Evolutionary conservation across 2,888 invertebrate genomes (phyloP).

Genomic region (Drosophila leonis): DNA sequence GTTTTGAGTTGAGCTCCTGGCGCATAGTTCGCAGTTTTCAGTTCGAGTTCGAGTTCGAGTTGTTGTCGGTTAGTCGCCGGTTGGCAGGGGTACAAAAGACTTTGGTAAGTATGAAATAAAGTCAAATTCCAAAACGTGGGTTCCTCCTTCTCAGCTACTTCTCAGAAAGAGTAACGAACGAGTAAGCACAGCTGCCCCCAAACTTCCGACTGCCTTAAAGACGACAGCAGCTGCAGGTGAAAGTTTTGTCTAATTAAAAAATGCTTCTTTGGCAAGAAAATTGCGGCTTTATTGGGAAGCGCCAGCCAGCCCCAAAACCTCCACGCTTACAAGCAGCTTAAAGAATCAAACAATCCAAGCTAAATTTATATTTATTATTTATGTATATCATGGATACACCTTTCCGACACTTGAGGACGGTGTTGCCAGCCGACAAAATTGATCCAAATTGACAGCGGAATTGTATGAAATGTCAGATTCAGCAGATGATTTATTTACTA

Average conservation of each 20-base stretch:
- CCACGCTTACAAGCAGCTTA: slow-evolving; percentile 19
- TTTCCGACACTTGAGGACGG: background rate
- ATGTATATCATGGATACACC: background rate
- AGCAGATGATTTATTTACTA: slow-evolving; percentile 4
- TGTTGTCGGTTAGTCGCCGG: slow-evolving; percentile 35
- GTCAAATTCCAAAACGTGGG: slow-evolving; percentile 56
- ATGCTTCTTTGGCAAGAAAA: slow-evolving; percentile 61
- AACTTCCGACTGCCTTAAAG: slow-evolving; percentile 26
- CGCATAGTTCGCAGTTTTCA: slow-evolving; percentile 55
- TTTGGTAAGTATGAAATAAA: slow-evolving; percentile 50
- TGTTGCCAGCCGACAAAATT: background rate
- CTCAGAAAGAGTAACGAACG: background rate
- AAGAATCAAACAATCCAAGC: background rate
- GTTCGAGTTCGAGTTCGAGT: slow-evolving; percentile 30
- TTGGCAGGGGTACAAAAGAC: slow-evolving; percentile 39
- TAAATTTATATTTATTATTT: slow-evolving; percentile 3
- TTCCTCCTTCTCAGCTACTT: background rate
- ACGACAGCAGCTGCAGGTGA: slow-evolving; percentile 65
- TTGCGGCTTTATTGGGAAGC: slow-evolving; percentile 52
- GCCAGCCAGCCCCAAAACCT: background rate
- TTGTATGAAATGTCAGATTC: background rate
- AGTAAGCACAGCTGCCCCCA: slow-evolving; percentile 15
- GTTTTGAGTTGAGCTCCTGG: slow-evolving; percentile 50
- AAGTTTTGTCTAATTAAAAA: slow-evolving; percentile 70
- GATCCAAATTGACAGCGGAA: background rate